These are phyloP conservation scores for Petrocephalus zakoni DNA, from an alignment of 2,113 vertebrate species.

Conservation along the genomic window DNA sequence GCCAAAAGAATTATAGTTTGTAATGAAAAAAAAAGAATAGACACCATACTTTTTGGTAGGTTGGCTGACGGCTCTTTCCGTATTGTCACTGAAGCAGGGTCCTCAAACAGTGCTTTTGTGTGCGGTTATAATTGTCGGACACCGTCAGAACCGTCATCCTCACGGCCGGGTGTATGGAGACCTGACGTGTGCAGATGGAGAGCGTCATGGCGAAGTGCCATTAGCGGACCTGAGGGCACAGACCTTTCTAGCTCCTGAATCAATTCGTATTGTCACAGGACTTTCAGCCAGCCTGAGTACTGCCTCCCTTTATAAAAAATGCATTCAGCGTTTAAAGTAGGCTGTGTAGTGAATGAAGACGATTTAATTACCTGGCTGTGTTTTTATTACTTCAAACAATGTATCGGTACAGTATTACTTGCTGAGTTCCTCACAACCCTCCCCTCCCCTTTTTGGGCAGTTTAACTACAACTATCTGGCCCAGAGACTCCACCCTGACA, in stretches of 20 bases:
- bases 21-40: neutral
- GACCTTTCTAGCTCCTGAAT: neutral
- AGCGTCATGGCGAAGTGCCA: neutral
- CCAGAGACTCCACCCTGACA: neutral
- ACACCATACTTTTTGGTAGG: neutral
- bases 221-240: neutral
- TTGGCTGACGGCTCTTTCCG: no score
- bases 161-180: neutral
- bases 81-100: no score
- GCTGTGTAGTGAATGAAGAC: neutral
- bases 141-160: neutral
- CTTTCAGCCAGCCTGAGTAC: neutral
- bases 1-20: no score
- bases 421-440: neutral
- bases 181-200: neutral
- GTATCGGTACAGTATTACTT: neutral
- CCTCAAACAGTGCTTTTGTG: no score
- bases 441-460: neutral
- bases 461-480: neutral
- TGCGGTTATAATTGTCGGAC: neutral
- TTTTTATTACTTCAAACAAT: neutral
- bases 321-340: neutral
- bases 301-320: neutral
- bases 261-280: neutral
- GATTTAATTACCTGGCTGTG: neutral